Evolutionary conservation across 2,888 invertebrate genomes (phyloP), one percentile per base, ranked within the genome.

Genomic region (Villa cingulata): DNA sequence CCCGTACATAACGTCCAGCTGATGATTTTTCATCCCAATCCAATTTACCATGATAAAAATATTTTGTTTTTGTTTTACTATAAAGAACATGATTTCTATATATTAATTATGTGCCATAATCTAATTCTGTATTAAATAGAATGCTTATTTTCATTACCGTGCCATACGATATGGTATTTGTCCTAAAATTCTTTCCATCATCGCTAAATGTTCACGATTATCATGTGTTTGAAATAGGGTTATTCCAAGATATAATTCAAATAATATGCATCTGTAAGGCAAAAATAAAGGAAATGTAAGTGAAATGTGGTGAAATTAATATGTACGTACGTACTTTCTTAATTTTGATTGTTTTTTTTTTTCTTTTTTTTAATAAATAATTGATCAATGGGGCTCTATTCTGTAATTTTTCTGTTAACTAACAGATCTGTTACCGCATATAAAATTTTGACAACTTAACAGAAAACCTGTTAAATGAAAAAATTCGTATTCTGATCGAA

Each of bases 171-270:
- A 87, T 45, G 98, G 97, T 66, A 99, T 83, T 58, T 90, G 84
- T 51, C 98, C 97, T 52, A 98, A 77, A 62, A 98, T 97, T 60
- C 96, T 76, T 72, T 99, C 96, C 98, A 98, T 98, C 97, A 98
- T 98, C 57, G 98, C 98, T 65, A 98, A 79, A 75, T 98, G 98
- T 69, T 98, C 98, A 56, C 94, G 81, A 74, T 99, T 98, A 73
- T 98, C 97, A 72, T 99, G 98, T 37, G 98, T 99, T 80, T 98
- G 95, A 78, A 99, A 98, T 57, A 98, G 78, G 52, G 97, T 97
- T 64, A 92, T 91, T 58, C 97, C 97, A 64, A 95, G 80, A 73
- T 97, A 96, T 61, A 99, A 74, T 75, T 98, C 98, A 73, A 98
- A 99, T 71, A 99, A 82, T 60, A 98, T 98, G 72, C 98, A 99